These are phyloP conservation scores for Polydrusus cervinus DNA, from an alignment of 2,888 invertebrate species.

Conservation along the genomic window DNA sequence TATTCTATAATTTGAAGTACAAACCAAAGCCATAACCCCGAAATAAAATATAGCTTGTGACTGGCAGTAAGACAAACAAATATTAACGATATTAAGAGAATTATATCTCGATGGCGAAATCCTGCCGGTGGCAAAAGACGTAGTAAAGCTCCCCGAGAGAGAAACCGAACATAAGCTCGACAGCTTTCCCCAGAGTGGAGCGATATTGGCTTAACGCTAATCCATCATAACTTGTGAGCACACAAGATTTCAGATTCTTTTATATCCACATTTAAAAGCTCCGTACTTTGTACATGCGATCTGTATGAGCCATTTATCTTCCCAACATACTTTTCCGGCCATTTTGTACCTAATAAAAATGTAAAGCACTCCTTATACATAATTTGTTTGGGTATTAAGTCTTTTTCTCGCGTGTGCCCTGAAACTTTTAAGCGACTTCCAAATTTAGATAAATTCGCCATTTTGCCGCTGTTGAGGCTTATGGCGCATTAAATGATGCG, in stretches of 20 bases:
- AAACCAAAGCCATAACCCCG: background rate
- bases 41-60: slow-evolving; percentile 33
- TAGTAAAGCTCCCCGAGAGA: slow-evolving; percentile 53
- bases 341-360: slow-evolving; percentile 69
- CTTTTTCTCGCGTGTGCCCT: slow-evolving; percentile 58
- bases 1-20: background rate
- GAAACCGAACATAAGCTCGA: slow-evolving; percentile 57
- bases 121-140: slow-evolving; percentile 49
- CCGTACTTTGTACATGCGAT: slow-evolving; percentile 59
- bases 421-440: slow-evolving; percentile 52
- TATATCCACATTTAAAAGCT: slow-evolving; percentile 63
- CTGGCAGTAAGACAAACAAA: slow-evolving; percentile 49
- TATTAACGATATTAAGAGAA: slow-evolving; percentile 52
- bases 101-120: slow-evolving; percentile 45
- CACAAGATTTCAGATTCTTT: slow-evolving; percentile 60
- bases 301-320: slow-evolving; percentile 66
- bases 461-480: slow-evolving; percentile 51
- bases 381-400: slow-evolving; percentile 68
- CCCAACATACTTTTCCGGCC: slow-evolving; percentile 63
- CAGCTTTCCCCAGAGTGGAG: slow-evolving; percentile 61
- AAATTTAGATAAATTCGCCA: slow-evolving; percentile 56
- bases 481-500: slow-evolving; percentile 46
- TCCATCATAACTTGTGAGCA: slow-evolving; percentile 68
- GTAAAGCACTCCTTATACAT: slow-evolving; percentile 69
- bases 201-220: slow-evolving; percentile 66